phyloP scores from a whole-genome alignment of 2,113 vertebrate genomes.

The Astur gentilis region DNA sequence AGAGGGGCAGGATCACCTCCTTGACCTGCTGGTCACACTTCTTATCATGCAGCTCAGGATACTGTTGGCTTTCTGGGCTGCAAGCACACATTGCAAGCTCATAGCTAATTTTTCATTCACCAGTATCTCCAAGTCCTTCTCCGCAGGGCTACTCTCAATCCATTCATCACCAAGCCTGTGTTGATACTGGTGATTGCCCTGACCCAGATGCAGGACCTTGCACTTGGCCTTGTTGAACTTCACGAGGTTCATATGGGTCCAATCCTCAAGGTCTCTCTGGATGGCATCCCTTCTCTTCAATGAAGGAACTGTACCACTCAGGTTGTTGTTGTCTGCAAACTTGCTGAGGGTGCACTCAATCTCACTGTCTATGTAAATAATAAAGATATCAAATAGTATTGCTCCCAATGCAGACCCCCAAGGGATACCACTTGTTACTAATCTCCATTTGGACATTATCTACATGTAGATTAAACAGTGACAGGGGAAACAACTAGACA shows the following conservation, averaged over 20 bases:
- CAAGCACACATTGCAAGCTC: neutral
- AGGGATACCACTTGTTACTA: fast-evolving
- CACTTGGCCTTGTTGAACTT: neutral
- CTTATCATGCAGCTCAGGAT: neutral
- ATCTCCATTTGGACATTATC: neutral
- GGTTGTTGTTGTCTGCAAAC: neutral
- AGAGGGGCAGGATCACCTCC: neutral
- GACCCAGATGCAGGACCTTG: neutral
- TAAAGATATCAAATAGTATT: neutral
- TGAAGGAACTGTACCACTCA: too few relatives aligned
- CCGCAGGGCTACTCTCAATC: neutral
- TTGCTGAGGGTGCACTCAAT: neutral
- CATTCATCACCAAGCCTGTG: neutral
- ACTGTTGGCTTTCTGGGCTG: neutral
- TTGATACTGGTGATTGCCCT: fast-evolving
- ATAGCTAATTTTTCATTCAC: neutral
- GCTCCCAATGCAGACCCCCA: neutral
- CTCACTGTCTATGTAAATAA: neutral
- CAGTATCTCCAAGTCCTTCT: neutral
- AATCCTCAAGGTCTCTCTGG: neutral
- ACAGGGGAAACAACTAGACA: neutral
- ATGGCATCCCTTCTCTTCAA: neutral
- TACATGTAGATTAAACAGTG: neutral
- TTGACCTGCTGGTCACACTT: neutral
- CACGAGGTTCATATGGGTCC: too few relatives aligned